Evolutionary conservation across 1,140 invertebrate species (phyloP), one percentile per base, ranked within the genome.

Genomic region (Danaus plexippus): DNA sequence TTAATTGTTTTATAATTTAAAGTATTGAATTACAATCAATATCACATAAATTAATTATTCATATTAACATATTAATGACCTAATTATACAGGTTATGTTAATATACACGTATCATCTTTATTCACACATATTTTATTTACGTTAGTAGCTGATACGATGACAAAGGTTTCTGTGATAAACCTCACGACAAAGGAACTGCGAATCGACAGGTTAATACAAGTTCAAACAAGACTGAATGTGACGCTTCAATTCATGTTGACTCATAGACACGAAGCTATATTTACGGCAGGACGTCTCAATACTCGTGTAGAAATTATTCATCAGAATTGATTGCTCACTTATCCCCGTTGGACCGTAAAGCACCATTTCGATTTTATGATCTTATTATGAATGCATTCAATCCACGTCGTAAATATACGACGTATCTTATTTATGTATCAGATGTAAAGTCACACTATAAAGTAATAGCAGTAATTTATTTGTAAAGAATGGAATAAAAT

Each of bases 191-290:
- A 71, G 70, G 67, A 69, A 66, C 60, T 61, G 61, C 73, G 73
- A 65, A 72, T 71, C 69, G 75, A 77, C 75, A 75, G 66, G 75
- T 77, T 73, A 68, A 66, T 70, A 75, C 75, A 68, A 52, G 74
- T 77, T 63, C 43, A 11, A 60, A 60, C 62, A 49, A 47, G 54
- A 64, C 49, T 15, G 44, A 40, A 47, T 50, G 59, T 50, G 52
- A 44, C 52, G 53, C 43, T 47, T 43, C 13, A 46, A 56, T 54
- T 52, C 57, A 59, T 53, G 47, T 62, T 57, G 57, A 62, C 56
- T 47, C 61, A 62, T 55, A 61, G 50, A 56, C 54, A 45, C 52
- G 47, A 15, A 40, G 47, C 48, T 41, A 49, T 53, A 57, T 57
- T 57, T 57, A 61, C 52, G 59, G 49, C 59, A 61, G 54, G 59